Evolutionary conservation across 1,140 invertebrate species (phyloP), one percentile per base, ranked within the genome.

Genomic region (Diorhabda carinulata): DNA sequence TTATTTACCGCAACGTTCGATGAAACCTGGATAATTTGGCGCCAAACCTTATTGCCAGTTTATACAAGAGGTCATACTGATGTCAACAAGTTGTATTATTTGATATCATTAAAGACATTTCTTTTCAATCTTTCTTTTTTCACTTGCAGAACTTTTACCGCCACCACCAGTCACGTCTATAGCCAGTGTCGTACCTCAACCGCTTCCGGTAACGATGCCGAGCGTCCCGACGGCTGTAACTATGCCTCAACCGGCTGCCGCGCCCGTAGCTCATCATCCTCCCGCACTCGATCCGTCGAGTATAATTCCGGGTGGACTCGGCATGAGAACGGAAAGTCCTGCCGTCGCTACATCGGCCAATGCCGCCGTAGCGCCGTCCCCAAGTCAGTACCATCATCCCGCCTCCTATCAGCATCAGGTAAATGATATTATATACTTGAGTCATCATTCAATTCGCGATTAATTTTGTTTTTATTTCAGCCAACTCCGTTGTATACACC

Each of bases 321-420:
- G 66, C 5, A 72, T 66, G 70, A 70, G 82, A 5, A 80, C 79
- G 9, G 81, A 81, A 43, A 83, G 81, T 76, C 84, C 82, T 40
- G 79, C 82, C 8, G 82, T 84, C 10, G 79, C 80, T 5, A 78
- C 82, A 9, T 80, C 81, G 10, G 79, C 82, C 76, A 62, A 79
- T 77, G 70, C 80, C 71, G 74, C 79, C 78, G 74, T 78, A 79
- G 78, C 78, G 82, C 78, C 81, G 83, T 74, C 81, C 83, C 76
- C 78, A 80, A 77, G 84, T 76, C 75, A 83, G 71, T 85, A 83
- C 67, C 82, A 82, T 68, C 77, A 77, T 79, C 82, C 84, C 64
- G 84, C 85, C 58, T 82, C 81, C 73, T 86, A 82, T 80, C 86
- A 77, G 78, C 89, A 25, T n/a, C 69, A 56, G 83, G 86, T 64